A percentile compares a stretch with the other conserved stretches of the same genome.
Evolutionary conservation across 1,140 invertebrate genomes (phyloP).

Genomic region (Neuroterus valhalla): DNA sequence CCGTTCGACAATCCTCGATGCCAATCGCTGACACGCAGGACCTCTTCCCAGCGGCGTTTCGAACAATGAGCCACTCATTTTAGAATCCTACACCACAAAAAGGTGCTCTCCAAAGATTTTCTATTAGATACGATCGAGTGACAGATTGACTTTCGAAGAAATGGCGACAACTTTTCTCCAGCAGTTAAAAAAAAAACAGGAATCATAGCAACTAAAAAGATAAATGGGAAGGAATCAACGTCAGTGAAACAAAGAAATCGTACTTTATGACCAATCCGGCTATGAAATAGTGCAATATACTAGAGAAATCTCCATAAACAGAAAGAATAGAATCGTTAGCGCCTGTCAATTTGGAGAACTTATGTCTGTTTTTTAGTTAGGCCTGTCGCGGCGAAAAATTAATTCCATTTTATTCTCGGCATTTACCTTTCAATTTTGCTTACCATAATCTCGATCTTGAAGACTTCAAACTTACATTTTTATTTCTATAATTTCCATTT

Average conservation of each 20-base stretch:
- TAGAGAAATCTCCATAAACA: slow-evolving; percentile 3
- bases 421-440: too few relatives aligned
- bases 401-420: too few relatives aligned
- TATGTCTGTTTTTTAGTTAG: too few relatives aligned
- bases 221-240: too few relatives aligned
- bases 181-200: neutral
- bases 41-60: slow-evolving; percentile 30
- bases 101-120: slow-evolving; percentile 40
- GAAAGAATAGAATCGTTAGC: slow-evolving; percentile 57
- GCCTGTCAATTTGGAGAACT: slow-evolving; percentile 43
- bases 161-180: slow-evolving; percentile 23
- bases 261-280: too few relatives aligned
- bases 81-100: slow-evolving; percentile 39
- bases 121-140: slow-evolving; percentile 49
- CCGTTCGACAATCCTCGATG: slow-evolving; percentile 51
- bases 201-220: neutral
- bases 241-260: too few relatives aligned
- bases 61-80: slow-evolving; percentile 60
- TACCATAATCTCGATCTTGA: too few relatives aligned
- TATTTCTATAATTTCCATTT: too few relatives aligned
- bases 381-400: too few relatives aligned
- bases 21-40: slow-evolving; percentile 44
- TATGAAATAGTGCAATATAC: too few relatives aligned
- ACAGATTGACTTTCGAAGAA: slow-evolving; percentile 38
- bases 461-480: too few relatives aligned